phyloP scores from a whole-genome alignment of 2,797 vertebrate species.

The Tiaroga cobitis region DNA sequence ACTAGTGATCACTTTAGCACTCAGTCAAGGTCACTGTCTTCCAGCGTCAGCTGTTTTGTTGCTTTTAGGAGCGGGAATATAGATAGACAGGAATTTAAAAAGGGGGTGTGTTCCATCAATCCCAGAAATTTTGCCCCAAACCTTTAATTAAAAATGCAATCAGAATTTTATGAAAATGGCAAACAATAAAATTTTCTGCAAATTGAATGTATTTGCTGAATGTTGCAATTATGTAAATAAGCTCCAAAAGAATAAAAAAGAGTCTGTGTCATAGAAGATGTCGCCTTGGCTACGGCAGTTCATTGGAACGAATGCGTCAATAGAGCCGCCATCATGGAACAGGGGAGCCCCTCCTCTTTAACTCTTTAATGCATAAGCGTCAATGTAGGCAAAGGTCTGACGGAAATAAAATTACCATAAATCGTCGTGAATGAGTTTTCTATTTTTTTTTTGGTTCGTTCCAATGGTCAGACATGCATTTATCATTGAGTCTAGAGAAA shows the following conservation, averaged over 20 bases:
- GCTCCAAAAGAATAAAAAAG: background rate
- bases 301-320: too few relatives aligned
- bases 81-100: conserved; percentile 27
- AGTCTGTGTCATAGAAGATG: too few relatives aligned
- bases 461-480: too few relatives aligned
- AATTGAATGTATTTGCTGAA: background rate
- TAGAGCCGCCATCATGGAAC: too few relatives aligned
- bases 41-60: conserved; percentile 83
- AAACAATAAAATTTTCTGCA: background rate
- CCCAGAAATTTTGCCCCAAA: background rate
- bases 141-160: background rate
- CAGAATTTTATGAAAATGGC: background rate
- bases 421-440: too few relatives aligned
- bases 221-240: background rate
- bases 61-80: conserved; percentile 58
- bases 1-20: conserved; percentile 80
- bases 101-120: background rate
- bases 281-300: too few relatives aligned
- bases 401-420: too few relatives aligned
- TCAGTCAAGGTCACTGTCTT: conserved; percentile 91
- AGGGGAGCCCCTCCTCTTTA: too few relatives aligned
- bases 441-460: too few relatives aligned
- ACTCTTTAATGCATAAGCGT: too few relatives aligned
- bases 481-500: too few relatives aligned
- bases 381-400: too few relatives aligned